These are phyloP conservation scores for Tetragonisca angustula DNA, from an alignment of 2,888 invertebrate species.

Conservation along the genomic window DNA sequence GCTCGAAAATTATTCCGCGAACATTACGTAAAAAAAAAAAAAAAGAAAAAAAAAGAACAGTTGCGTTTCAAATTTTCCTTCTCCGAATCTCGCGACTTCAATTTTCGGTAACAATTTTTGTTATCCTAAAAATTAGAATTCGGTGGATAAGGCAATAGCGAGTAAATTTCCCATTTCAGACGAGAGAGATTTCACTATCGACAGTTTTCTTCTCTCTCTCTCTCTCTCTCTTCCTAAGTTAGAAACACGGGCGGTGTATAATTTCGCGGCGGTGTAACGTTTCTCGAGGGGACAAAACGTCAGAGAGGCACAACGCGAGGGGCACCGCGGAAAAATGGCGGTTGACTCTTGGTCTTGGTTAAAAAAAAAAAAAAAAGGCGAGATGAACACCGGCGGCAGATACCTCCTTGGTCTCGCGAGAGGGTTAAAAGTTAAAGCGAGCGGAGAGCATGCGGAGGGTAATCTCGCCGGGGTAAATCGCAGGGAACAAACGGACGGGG, in stretches of 20 bases:
- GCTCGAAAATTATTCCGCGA: too few relatives aligned
- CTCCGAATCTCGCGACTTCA: too few relatives aligned
- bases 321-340: not conserved
- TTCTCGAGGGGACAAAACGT: not conserved
- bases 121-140: too few relatives aligned
- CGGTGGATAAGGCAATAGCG: too few relatives aligned
- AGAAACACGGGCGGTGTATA: too few relatives aligned
- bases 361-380: not conserved
- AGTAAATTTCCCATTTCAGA: too few relatives aligned
- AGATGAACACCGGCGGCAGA: constrained; percentile 18
- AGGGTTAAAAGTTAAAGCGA: constrained; percentile 45
- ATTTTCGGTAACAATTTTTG: too few relatives aligned
- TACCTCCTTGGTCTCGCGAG: not conserved
- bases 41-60: rapidly evolving
- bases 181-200: too few relatives aligned
- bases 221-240: too few relatives aligned
- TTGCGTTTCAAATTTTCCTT: not conserved
- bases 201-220: too few relatives aligned
- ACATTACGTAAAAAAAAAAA: too few relatives aligned
- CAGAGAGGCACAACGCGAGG: not conserved
- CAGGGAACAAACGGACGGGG: constrained; percentile 18
- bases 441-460: constrained; percentile 4
- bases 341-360: not conserved
- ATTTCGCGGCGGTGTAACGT: not conserved
- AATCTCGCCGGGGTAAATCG: constrained; percentile 33